phyloP scores from a whole-genome alignment of 2,797 vertebrate species.

The Fistularia commersonii region DNA sequence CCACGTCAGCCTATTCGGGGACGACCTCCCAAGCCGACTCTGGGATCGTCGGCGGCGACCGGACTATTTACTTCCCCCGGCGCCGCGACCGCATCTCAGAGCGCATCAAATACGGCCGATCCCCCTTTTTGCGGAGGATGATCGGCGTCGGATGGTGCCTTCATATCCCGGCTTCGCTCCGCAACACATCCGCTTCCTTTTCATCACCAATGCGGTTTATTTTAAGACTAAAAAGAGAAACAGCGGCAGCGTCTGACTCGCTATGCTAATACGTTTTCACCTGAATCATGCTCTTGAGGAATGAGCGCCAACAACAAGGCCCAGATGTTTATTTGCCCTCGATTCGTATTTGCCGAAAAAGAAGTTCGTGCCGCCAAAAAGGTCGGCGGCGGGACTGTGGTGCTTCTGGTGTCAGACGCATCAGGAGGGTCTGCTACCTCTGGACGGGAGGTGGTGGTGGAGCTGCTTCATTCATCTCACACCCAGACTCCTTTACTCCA shows the following conservation, averaged over 20 bases:
- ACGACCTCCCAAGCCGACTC: no score
- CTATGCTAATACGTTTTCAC: conserved; percentile 39
- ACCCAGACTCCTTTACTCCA: no score
- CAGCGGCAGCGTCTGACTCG: conserved; percentile 27
- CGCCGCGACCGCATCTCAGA: conserved; percentile 33
- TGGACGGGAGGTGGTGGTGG: no score
- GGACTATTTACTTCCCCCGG: conserved; percentile 29
- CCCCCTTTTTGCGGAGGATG: conserved; percentile 40
- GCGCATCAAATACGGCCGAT: conserved; percentile 30
- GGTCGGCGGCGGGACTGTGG: background rate
- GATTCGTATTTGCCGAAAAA: conserved; percentile 28
- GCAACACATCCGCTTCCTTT: conserved; percentile 10
- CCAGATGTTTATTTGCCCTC: conserved; percentile 24
- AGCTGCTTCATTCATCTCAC: no score
- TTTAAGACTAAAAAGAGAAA: conserved; percentile 32
- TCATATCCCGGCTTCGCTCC: conserved; percentile 41
- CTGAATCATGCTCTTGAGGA: conserved; percentile 31
- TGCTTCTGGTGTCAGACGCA: no score
- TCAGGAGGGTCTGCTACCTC: no score
- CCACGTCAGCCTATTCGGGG: no score
- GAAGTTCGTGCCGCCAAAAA: conserved; percentile 6
- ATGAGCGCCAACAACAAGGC: conserved; percentile 32
- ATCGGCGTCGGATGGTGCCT: conserved; percentile 55
- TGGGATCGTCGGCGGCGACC: no score
- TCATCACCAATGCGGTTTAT: conserved; percentile 51